A percentile compares a stretch with the other conserved stretches of the same genome.
Conservation (phyloP, 2,888 invertebrate species). For the Philereme transversata region DNA sequence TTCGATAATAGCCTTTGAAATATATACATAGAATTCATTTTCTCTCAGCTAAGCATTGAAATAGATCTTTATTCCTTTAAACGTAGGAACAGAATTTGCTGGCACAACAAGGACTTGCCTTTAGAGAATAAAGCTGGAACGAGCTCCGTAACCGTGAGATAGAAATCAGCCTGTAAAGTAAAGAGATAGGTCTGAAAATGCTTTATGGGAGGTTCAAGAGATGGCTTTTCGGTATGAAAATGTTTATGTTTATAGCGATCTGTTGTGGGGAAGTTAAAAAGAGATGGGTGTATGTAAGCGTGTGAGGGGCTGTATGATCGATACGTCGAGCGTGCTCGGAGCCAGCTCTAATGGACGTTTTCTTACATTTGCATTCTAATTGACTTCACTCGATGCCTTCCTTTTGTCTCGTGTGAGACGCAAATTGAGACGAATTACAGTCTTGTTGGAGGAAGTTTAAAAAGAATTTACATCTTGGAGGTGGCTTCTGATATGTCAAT, state of each 20-base stretch:
- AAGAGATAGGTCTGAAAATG: slow-evolving; percentile 34
- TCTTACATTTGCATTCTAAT: slow-evolving; percentile 84
- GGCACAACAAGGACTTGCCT: slow-evolving; percentile 67
- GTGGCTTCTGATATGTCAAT: slow-evolving; percentile 9
- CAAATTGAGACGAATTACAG: slow-evolving; percentile 68
- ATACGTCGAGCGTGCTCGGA: slow-evolving; percentile 66
- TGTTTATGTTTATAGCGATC: slow-evolving; percentile 82
- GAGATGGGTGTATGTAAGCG: slow-evolving; percentile 80
- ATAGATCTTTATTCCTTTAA: slow-evolving; percentile 83
- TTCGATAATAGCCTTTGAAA: slow-evolving; percentile 62
- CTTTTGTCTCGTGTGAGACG: slow-evolving; percentile 71
- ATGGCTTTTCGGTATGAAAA: slow-evolving; percentile 59
- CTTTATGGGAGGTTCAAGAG: slow-evolving; percentile 28
- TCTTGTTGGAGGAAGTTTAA: slow-evolving; percentile 45
- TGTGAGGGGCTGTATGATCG: slow-evolving; percentile 79
- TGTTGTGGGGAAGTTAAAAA: slow-evolving; percentile 81
- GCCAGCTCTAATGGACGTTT: slow-evolving; percentile 76
- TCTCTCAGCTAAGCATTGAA: slow-evolving; percentile 70
- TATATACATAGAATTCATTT: slow-evolving; percentile 71
- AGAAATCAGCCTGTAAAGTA: slow-evolving; percentile 26
- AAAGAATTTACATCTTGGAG: slow-evolving; percentile 31
- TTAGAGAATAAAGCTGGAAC: slow-evolving; percentile 39
- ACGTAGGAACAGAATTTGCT: slow-evolving; percentile 77
- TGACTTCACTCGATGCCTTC: slow-evolving; percentile 64
- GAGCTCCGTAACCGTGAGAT: neutral